Evolutionary conservation across 2,113 vertebrate genomes (phyloP).

Genomic region (Helogale parvula): DNA sequence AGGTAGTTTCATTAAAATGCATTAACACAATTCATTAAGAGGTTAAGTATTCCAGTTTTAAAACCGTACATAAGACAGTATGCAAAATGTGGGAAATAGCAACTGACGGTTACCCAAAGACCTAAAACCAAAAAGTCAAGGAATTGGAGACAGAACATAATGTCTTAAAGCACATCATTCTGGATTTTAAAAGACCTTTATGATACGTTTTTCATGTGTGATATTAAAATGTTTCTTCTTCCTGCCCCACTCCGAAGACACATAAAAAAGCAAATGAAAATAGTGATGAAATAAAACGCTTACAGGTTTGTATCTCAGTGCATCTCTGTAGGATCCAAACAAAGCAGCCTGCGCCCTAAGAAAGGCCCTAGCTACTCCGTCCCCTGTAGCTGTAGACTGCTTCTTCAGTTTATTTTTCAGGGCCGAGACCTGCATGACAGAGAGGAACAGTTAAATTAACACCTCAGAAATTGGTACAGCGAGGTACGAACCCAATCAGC

Average conservation of each 20-base stretch:
- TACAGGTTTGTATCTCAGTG: slow-evolving; percentile 98
- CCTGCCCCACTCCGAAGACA: not conserved
- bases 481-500: slow-evolving; percentile 91
- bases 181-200: not conserved
- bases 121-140: not conserved
- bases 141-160: not conserved
- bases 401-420: slow-evolving; percentile 99
- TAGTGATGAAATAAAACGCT: slow-evolving; percentile 75
- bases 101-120: not conserved
- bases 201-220: not conserved
- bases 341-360: slow-evolving; percentile 95
- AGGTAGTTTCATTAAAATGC: not conserved
- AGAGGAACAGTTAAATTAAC: slow-evolving; percentile 95
- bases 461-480: slow-evolving; percentile 95
- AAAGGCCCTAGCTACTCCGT: slow-evolving; percentile 95
- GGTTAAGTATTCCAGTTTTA: not conserved
- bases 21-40: not conserved
- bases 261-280: not conserved
- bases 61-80: not conserved
- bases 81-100: not conserved
- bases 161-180: not conserved
- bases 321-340: slow-evolving; percentile 97
- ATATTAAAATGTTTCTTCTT: not conserved
- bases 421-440: slow-evolving; percentile 92
- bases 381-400: slow-evolving; percentile 96